Evolutionary conservation across 2,888 invertebrate genomes (phyloP).

Genomic region (Gasteruption jaculator): DNA sequence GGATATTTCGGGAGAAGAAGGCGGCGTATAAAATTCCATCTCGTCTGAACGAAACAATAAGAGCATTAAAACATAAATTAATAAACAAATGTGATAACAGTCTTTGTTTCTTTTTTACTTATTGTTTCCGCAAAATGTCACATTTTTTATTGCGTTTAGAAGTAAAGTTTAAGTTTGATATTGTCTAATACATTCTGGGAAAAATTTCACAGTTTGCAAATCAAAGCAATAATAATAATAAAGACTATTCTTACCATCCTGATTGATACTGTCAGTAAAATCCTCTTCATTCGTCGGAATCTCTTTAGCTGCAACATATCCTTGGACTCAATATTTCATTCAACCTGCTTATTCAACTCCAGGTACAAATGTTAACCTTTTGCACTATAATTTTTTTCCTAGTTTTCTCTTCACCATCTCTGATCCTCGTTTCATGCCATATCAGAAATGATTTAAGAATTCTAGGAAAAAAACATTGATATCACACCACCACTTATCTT

Average conservation of each 20-base stretch:
- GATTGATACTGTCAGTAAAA: too few species aligned
- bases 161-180: conserved; percentile 8
- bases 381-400: conserved; percentile 15
- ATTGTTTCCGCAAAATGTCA: too few species aligned
- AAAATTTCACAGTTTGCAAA: not conserved
- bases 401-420: not conserved
- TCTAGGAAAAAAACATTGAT: too few species aligned
- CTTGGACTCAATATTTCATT: conserved; percentile 19
- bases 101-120: conserved; percentile 4
- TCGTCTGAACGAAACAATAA: conserved; percentile 27
- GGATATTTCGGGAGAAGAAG: conserved; percentile 49
- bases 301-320: conserved; percentile 4
- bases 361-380: conserved; percentile 11
- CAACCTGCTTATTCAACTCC: conserved; percentile 28
- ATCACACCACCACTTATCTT: too few species aligned
- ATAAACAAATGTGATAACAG: conserved; percentile 4
- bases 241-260: too few species aligned
- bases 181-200: conserved; percentile 3
- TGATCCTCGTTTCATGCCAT: not conserved
- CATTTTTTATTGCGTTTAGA: conserved; percentile 6
- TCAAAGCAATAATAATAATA: too few species aligned
- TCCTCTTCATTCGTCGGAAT: too few species aligned
- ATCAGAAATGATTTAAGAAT: too few species aligned
- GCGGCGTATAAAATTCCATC: conserved; percentile 64
- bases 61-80: conserved; percentile 5